These are phyloP conservation scores for Pangasius larnaudii DNA, from an alignment of 2,797 vertebrate species.

Conservation along the genomic window DNA sequence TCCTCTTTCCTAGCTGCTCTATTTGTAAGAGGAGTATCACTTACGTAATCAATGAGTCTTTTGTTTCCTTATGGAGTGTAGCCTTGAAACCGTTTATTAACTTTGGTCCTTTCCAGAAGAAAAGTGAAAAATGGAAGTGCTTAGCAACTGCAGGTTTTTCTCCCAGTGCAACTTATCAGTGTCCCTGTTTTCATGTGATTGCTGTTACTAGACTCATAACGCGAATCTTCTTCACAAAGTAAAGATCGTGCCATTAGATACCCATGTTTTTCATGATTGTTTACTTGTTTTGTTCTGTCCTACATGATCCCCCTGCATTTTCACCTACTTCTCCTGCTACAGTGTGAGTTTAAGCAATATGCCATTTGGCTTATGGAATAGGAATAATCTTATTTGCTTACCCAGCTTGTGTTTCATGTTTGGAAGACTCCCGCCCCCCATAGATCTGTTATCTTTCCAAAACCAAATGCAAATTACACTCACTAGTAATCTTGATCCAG, in stretches of 20 bases:
- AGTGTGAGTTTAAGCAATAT: not conserved
- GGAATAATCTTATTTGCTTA: slow-evolving; percentile 37
- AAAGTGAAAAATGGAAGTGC: not conserved
- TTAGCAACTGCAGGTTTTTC: not conserved
- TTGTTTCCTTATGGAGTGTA: slow-evolving; percentile 21
- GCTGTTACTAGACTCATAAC: not conserved
- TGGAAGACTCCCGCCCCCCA: no score
- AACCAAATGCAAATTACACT: slow-evolving; percentile 39
- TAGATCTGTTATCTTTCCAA: slow-evolving; percentile 10
- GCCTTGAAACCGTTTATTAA: not conserved
- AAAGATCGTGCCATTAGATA: not conserved
- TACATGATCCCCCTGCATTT: not conserved
- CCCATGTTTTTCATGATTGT: not conserved
- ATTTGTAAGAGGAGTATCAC: slow-evolving; percentile 16
- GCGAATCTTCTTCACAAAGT: not conserved
- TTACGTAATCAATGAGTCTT: slow-evolving; percentile 1
- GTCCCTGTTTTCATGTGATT: not conserved
- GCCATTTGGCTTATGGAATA: not conserved
- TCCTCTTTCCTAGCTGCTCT: slow-evolving; percentile 10
- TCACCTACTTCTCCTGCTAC: not conserved
- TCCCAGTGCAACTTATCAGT: not conserved
- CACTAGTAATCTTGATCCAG: not conserved
- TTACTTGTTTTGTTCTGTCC: not conserved
- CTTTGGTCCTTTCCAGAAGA: not conserved
- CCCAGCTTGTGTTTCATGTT: slow-evolving; percentile 1